Conservation (phyloP, 1,140 invertebrate species). For the Pygmarrhopalites habei region DNA sequence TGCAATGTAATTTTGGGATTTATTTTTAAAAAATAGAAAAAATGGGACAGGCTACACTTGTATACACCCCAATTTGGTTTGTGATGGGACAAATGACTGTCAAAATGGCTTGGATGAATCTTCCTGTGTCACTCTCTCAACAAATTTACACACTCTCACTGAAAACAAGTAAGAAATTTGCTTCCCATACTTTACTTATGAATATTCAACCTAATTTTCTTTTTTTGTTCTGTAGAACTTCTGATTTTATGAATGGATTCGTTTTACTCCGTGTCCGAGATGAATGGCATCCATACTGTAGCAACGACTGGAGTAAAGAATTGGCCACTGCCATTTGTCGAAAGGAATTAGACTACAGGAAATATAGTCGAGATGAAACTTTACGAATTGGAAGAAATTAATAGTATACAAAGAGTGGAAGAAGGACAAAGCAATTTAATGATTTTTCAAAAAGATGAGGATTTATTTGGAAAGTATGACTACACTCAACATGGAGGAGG, state of each 20-base stretch:
- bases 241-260: background rate
- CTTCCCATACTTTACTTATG: too few relatives aligned
- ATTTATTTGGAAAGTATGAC: too few relatives aligned
- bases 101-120: conserved; percentile 3
- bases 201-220: too few relatives aligned
- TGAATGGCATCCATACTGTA: conserved; percentile 9
- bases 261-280: background rate
- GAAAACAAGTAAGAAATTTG: background rate
- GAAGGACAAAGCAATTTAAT: too few relatives aligned
- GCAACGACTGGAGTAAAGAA: background rate
- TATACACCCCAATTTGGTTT: conserved; percentile 4
- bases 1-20: background rate
- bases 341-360: background rate
- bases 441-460: too few relatives aligned
- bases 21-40: background rate
- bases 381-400: background rate
- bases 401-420: background rate
- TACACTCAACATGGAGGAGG: too few relatives aligned
- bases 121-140: background rate
- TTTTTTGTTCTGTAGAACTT: background rate
- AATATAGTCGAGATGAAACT: background rate
- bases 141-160: background rate
- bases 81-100: conserved; percentile 10
- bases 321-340: background rate
- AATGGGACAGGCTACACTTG: background rate